Base-by-base conservation (phyloP, 1,140 invertebrate species). In the Brachionus plicatilis region DNA sequence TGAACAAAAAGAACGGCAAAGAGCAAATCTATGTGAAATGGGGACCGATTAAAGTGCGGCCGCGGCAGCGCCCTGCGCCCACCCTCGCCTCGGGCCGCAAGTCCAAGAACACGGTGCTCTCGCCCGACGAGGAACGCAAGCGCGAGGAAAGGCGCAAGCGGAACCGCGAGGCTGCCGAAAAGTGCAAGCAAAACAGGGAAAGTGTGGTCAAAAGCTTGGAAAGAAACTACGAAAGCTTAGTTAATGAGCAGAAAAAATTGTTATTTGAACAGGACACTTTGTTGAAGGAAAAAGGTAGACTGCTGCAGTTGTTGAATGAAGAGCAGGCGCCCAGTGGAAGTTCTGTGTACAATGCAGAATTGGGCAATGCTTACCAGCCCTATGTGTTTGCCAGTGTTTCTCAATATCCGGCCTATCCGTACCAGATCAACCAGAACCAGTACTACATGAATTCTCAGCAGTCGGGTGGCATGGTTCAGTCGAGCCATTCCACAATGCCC, bases 101-200 rank as follows among this genome's bases (percentile, higher is more conserved):
- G 24, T 82, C 79, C 9, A 82, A 82, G 43, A 65, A 82, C 20
- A 47, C 53, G 56, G 17, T 24, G 20, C 33, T 82, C 11, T 17
- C 79, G 17, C 50, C 53, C 11, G 79, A 82, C 3, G 79, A 82
- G 20, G 79, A 82, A 33, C 37, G 41, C 41, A 82, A 47, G 60
- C 20, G 79, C 20, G 53, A 82, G 33, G 65, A 82, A 65, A 60
- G 79, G 60, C 79, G 79, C 12, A 37, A 37, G 11, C 27, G 79
- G 33, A 82, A 82, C 41, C 29, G 79, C 56, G 79, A 82, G 43
- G 79, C 79, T 12, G 79, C 79, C 27, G 79, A 82, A 82, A 82
- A 82, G 53, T 82, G 79, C 53, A 82, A 82, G 65, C 53, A 65
- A 82, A 82, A 82, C 50, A 33, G 72, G 47, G 72, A 76, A 76